A percentile compares a stretch with the other conserved stretches of the same genome.
These are phyloP conservation scores for Clarias batrachus DNA, from an alignment of 2,113 vertebrate genomes.

Conservation along the genomic window DNA sequence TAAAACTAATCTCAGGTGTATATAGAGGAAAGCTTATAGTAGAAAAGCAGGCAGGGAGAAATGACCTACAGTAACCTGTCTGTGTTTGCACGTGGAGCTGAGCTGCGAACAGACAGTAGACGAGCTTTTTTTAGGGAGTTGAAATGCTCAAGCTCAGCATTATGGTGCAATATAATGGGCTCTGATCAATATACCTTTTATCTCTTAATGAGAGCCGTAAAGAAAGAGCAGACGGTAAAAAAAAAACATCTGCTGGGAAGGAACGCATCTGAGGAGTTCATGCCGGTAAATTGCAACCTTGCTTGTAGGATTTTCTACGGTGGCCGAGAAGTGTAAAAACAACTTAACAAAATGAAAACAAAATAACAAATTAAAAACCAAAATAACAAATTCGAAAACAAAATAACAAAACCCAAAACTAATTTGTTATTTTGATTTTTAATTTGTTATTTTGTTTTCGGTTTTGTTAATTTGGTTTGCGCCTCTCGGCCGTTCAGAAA, in stretches of 20 bases:
- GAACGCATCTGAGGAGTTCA: not conserved
- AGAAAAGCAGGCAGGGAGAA: constrained; percentile 37
- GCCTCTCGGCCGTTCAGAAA: no score
- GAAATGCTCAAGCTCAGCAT: not conserved
- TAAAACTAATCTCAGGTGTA: constrained; percentile 48
- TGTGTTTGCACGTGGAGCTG: constrained; percentile 28
- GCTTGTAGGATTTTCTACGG: no score
- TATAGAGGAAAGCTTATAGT: constrained; percentile 30
- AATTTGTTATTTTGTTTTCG: no score
- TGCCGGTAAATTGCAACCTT: not conserved
- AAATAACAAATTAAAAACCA: no score
- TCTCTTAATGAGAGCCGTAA: constrained; percentile 12
- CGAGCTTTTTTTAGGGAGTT: constrained; percentile 9
- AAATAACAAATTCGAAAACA: no score
- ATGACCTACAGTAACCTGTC: constrained; percentile 40
- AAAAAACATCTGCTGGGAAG: constrained; percentile 3
- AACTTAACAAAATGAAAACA: no score
- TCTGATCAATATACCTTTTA: constrained; percentile 43
- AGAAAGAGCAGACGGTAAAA: not conserved
- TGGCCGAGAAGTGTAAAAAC: no score
- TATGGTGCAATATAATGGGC: constrained; percentile 3
- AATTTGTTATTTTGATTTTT: no score
- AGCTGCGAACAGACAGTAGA: not conserved
- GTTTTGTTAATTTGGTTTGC: no score
- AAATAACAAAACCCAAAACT: no score